Evolutionary conservation across 2,888 invertebrate species (phyloP).

Genomic region (Eretmocerus hayati): DNA sequence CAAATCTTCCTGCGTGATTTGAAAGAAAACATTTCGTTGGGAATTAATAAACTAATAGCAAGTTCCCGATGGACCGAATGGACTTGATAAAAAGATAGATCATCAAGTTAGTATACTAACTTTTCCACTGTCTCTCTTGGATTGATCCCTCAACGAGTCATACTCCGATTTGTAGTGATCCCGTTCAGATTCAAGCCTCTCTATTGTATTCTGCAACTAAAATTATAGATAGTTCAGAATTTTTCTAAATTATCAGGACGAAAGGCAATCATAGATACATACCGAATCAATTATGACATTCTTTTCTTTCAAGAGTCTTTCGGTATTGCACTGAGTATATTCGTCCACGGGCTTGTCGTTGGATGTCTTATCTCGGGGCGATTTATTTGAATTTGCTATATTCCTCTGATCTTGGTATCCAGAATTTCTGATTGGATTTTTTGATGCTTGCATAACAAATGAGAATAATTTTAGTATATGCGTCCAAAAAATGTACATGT

Average conservation of each 20-base stretch:
- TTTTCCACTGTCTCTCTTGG: conserved; percentile 35
- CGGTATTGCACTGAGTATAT: conserved; percentile 5
- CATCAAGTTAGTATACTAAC: conserved; percentile 27
- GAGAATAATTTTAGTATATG: no score
- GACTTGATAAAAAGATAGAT: no score
- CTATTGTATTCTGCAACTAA: conserved; percentile 36
- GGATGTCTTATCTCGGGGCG: no score
- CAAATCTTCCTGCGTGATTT: conserved; percentile 17
- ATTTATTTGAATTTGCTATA: no score
- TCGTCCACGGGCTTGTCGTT: no score
- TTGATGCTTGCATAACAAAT: no score
- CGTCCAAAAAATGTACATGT: no score
- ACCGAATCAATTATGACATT: conserved; percentile 29
- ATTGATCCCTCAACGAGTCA: conserved; percentile 44
- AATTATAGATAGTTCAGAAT: no score
- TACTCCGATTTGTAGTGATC: conserved; percentile 51
- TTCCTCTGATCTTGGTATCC: no score
- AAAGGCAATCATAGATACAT: conserved; percentile 10
- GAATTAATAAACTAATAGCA: background rate
- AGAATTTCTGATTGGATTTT: no score
- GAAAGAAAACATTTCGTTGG: background rate
- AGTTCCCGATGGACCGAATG: no score
- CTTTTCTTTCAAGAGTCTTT: conserved; percentile 23
- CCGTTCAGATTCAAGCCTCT: conserved; percentile 46
- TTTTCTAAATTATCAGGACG: background rate